Evolutionary conservation across 2,113 vertebrate species (phyloP), one percentile per base, ranked within the genome.

Genomic region (Ceyx margarethae): DNA sequence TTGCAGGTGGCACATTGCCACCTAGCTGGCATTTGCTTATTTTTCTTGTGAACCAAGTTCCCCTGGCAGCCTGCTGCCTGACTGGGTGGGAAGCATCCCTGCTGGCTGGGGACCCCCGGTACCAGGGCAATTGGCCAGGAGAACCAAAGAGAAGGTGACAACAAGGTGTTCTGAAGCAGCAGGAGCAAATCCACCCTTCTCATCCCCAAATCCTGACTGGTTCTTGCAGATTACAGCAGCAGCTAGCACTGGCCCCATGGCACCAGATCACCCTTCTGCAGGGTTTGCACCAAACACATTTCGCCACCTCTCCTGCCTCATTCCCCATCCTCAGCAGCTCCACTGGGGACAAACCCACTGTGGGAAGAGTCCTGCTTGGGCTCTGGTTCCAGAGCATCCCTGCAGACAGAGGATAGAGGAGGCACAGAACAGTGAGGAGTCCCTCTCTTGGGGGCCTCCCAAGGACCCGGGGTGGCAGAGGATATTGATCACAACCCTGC

Each of bases 1-100:
- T 91, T 0, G 0, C 78, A 94, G 91, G 91, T 92, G 89, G 94
- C 81, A 91, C 87, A 92, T 91, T 95, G 95, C 94, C 93, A 94
- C 76, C 94, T 95, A 93, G 94, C 93, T 95, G 94, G 85, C 79
- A 80, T 76, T 92, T 76, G 23, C 91, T 95, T 33, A 15, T 73
- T 82, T 61, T 77, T 54, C 58, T 15, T 40, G 56, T 9, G 40
- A 72, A 58, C 17, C 68, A 15, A 81, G 69, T 37, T 91, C 45
- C 40, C 48, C 54, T 53, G 71, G 81, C 71, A 66, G 48, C 1
- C 28, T 8, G 50, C 46, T 1, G 9, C 60, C 60, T 0, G 2
- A 2, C 9, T 4, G 46, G 45, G 54, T 85, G 68, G 88, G 64
- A 58, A 61, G 51, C 80, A 83, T 42, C 64, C 33, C 67, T 22